phyloP scores from a whole-genome alignment of 2,113 vertebrate genomes.

The Microcebus griseorufus region DNA sequence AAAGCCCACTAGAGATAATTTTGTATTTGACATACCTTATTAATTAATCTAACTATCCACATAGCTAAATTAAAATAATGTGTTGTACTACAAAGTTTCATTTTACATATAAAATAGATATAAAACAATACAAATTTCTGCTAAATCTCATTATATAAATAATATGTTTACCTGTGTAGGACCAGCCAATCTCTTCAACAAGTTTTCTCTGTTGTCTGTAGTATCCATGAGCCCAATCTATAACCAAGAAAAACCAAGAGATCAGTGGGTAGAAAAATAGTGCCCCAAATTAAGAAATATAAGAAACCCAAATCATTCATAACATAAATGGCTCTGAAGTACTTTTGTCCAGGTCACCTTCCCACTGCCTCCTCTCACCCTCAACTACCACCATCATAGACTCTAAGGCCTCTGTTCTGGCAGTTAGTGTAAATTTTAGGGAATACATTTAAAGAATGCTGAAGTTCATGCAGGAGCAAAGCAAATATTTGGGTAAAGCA shows the following conservation, averaged over 20 bases:
- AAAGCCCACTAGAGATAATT: background rate
- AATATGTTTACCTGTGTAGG: constrained; percentile 91
- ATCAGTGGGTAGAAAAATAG: background rate
- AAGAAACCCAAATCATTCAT: background rate
- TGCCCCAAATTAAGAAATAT: background rate
- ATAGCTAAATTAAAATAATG: constrained; percentile 1
- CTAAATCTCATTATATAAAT: background rate
- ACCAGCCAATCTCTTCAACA: constrained; percentile 96
- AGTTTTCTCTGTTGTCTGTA: constrained; percentile 95
- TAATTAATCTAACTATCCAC: background rate
- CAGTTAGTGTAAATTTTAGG: background rate
- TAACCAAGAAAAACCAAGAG: constrained; percentile 79
- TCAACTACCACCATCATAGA: background rate
- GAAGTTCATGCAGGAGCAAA: background rate
- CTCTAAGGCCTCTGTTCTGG: background rate
- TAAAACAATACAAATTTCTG: background rate
- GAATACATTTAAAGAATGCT: background rate
- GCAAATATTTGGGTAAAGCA: background rate
- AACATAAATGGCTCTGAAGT: background rate
- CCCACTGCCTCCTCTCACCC: background rate
- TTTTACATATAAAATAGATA: background rate
- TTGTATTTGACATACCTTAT: background rate
- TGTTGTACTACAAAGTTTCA: background rate
- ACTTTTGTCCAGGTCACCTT: background rate
- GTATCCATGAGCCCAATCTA: constrained; percentile 89